Base-by-base conservation (phyloP, 1,140 invertebrate genomes). In the Homalodisca vitripennis region DNA sequence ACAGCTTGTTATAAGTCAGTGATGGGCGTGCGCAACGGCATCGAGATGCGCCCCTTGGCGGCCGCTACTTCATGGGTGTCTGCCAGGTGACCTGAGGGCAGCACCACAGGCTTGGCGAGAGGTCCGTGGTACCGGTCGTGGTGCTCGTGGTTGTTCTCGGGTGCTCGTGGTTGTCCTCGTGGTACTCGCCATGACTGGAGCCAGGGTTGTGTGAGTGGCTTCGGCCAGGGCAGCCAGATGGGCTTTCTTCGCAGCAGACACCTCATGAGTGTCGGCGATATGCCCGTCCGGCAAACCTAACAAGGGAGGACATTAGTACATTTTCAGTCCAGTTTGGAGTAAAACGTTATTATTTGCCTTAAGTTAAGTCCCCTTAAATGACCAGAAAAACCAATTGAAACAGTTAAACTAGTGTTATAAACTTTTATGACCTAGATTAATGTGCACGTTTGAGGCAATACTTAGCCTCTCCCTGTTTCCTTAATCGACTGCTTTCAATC, bases 1-100 rank as follows among this genome's bases (percentile, higher is more conserved):
- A 24, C 17, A 57, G 32, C 1, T 32, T n/a, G n/a, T n/a, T n/a
- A n/a, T n/a, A n/a, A n/a, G n/a, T n/a, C n/a, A 29, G 27, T 31
- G 31, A 22, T 60, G 55, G 20, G 65, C 69, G 27, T 24, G 32
- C 29, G 66, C 41, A 1, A 65, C 10, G 20, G 70, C 72, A 31
- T 51, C 48, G 57, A 83, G 74, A 77, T 85, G 83, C 32, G 82
- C 79, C 29, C 82, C 71, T 81, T 80, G 24, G 81, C 84, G 41
- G 81, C 79, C 3, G 82, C 83, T 2, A 85, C 85, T 75, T 86
- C 85, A 60, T 83, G 82, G 22, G 85, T 86, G 69, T 86, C 84
- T 26, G 70, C 63, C 22, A 67, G 53, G 48, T 66, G 41, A 14
- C 60, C 72, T 48, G 64, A 34, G 27, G 69, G 55, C 3, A 47